Base-by-base conservation (phyloP, 1,140 invertebrate species). In the Drosophila arizonae region DNA sequence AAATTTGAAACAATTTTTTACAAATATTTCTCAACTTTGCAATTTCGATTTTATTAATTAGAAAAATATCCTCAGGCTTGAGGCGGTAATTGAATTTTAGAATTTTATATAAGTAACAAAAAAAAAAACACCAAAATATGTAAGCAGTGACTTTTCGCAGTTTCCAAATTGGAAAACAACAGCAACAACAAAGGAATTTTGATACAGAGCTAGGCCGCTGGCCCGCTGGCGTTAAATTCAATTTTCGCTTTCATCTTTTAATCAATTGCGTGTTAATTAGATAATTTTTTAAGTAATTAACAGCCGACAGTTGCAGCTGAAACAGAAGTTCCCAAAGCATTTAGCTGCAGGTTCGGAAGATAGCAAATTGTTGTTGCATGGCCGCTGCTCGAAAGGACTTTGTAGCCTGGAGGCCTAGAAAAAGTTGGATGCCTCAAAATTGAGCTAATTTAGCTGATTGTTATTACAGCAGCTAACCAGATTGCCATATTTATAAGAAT, bases 231-330 rank as follows among this genome's bases (percentile, higher is more conserved):
- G 13, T 45, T 15, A 45, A 30, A 52, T 41, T 17, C 24, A 61
- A 26, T 50, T 68, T 72, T 55, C 33, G 30, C 64, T 72, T 72
- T 72, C 41, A 72, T 72, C 56, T 67, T 58, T 61, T 50, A 24
- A 41, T 33, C 39, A 46, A 55, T 4, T 41, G 5, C 46, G 30
- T 41, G 60, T 71, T 64, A 41, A 64, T 71, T 51, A 65, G 56
- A 48, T 61, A 54, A 72, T 66, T 55, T 15, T 60, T 48, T 56
- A 61, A 46, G 41, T 54, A 72, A 72, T 72, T 72, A 72, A 33
- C 50, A 61, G 24, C 70, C 33, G 64, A 61, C 70, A 72, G 33
- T 54, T 68, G 70, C 70, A 61, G 65, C 30, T 6, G 33, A 26
- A 46, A 68, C 56, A 68, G 70, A 66, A 58, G 26, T 21, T 57